A percentile compares a stretch with the other conserved stretches of the same genome.
phyloP scores from a whole-genome alignment of 2,888 invertebrate species.

The Gortyna flavago region DNA sequence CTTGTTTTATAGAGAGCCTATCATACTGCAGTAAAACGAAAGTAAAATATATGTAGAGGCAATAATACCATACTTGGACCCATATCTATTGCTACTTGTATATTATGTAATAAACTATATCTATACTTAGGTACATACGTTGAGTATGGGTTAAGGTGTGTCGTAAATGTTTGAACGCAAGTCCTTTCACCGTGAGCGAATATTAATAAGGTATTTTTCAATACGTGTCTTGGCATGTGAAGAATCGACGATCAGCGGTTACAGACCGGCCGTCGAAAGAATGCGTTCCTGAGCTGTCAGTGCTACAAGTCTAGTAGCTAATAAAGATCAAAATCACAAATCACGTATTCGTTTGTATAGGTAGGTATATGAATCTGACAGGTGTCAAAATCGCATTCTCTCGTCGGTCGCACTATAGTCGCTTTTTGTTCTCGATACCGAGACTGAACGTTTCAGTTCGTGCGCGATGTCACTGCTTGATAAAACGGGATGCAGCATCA shows the following conservation, averaged over 20 bases:
- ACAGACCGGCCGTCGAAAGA: not conserved
- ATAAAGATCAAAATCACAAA: not conserved
- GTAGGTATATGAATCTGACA: not conserved
- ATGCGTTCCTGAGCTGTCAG: not conserved
- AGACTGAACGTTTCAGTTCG: no score
- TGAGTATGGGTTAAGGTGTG: not conserved
- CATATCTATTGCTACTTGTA: slow-evolving; percentile 28
- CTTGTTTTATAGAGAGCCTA: slow-evolving; percentile 54
- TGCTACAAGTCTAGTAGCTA: not conserved
- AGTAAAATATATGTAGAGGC: slow-evolving; percentile 48
- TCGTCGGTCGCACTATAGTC: not conserved
- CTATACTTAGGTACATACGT: not conserved
- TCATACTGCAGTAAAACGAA: slow-evolving; percentile 51
- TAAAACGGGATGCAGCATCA: not conserved
- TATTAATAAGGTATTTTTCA: not conserved
- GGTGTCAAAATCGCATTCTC: not conserved
- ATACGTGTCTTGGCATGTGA: no score
- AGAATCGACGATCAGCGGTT: not conserved
- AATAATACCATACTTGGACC: slow-evolving; percentile 46
- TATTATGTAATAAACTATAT: slow-evolving; percentile 21
- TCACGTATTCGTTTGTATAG: not conserved
- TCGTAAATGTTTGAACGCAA: not conserved
- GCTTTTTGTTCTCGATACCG: accelerated
- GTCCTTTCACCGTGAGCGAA: not conserved
- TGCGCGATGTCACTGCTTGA: not conserved